Base-by-base conservation (phyloP, 1,140 invertebrate genomes). In the Campoletis sonorensis region DNA sequence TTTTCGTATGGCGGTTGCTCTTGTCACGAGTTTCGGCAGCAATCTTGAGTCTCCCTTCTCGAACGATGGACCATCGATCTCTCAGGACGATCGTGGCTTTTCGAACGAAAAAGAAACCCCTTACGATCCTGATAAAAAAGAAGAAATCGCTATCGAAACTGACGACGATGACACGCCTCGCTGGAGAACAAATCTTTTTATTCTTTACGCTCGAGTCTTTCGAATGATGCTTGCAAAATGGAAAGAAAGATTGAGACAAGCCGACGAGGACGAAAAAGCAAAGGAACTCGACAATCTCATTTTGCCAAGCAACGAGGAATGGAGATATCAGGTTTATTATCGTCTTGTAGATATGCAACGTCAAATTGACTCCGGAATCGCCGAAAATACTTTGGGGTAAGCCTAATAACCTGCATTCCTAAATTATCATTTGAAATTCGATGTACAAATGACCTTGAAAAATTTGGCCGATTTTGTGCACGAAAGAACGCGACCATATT, bases 241-340 rank as follows among this genome's bases (percentile, higher is more conserved):
- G 79, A 84, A 78, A 37, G 67, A 83, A 15, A 84, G 58, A 13
- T 64, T 76, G 1, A 71, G 78, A 16, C 51, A 82, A 23, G 27
- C 75, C 15, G 80, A 81, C 10, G 81, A 86, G 0, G 82, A 88
- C 4, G 85, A 89, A 71, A 78, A 84, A 64, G 27, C 72, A 13
- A 54, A 54, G 8, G 85, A 87, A 70, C 49, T 89, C 4, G 89
- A 91, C 15, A 88, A 92, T 18, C 88, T 94, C 10, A 89, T 92
- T 73, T 89, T 96, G 27, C 96, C 96, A 18, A 96, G 95, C 85
- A 95, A 96, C 84, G 93, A 94, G 83, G 94, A 94, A 18, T 96
- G 95, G 94, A 92, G 95, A 78, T 93, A 95, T 16, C 94, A 94
- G 82, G 95, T 95, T 86, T 96, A 96, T 86, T 96, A 95, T 85